Percentiles rank a stretch among this genome's conserved stretches.
These are phyloP conservation scores for Parnassius smintheus DNA, from an alignment of 2,888 invertebrate species.

Conservation along the genomic window DNA sequence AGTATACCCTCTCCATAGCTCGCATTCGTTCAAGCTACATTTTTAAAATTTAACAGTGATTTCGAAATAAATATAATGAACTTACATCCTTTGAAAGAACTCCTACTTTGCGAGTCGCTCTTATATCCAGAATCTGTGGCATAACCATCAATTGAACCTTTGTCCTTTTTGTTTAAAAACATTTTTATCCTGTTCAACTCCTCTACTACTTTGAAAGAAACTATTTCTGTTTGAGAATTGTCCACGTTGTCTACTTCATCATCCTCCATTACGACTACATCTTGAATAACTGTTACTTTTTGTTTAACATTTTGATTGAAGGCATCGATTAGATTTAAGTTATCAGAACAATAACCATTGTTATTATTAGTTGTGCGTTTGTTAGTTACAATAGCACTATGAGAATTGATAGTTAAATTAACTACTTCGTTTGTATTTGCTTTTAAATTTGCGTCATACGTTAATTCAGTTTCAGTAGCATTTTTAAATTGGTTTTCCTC, in stretches of 20 bases:
- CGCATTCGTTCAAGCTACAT: no score
- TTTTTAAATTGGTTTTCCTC: slow-evolving; percentile 4
- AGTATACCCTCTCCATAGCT: no score
- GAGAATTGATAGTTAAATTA: neutral
- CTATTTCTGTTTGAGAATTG: slow-evolving; percentile 39
- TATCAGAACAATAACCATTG: neutral
- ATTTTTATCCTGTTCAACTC: slow-evolving; percentile 58
- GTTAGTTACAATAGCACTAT: neutral
- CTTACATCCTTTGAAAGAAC: slow-evolving; percentile 41
- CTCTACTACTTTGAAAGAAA: slow-evolving; percentile 65
- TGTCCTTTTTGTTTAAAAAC: slow-evolving; percentile 45
- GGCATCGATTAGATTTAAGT: neutral
- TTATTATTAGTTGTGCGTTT: neutral
- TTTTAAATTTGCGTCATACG: neutral
- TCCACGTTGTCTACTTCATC: slow-evolving; percentile 30
- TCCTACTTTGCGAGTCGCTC: slow-evolving; percentile 51
- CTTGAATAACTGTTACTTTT: neutral
- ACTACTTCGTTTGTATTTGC: neutral
- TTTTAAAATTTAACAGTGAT: no score
- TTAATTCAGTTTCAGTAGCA: neutral
- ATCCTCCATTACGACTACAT: slow-evolving; percentile 2
- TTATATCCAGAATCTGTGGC: slow-evolving; percentile 57
- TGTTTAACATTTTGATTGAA: neutral
- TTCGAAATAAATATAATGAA: slow-evolving; percentile 1
- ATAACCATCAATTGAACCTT: slow-evolving; percentile 34